Evolutionary conservation across 1,140 invertebrate genomes (phyloP), one percentile per base, ranked within the genome.

Genomic region (Hyles euphorbiae): DNA sequence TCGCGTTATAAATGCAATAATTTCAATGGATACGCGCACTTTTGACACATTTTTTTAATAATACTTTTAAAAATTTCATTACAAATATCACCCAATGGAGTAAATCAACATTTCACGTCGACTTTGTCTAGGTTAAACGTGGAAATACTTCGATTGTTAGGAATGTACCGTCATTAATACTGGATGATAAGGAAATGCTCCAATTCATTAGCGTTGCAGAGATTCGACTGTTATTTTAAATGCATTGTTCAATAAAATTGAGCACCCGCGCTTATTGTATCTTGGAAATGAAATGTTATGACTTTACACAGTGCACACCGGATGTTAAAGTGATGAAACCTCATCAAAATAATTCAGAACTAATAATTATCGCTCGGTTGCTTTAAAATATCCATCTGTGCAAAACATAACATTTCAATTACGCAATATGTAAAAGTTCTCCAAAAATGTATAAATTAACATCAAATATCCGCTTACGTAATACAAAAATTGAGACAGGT

Each of bases 91-190:
- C 84, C 79, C 73, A 85, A 83, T 78, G 70, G 70, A 84, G 74
- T 79, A 84, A 82, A 81, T 78, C 74, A 63, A 72, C 68, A 67
- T 62, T 72, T 67, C 68, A 78, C 74, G 68, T 60, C 72, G 77
- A 83, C 72, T 70, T 66, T 44, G 75, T 81, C 72, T 66, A 57
- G 67, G 70, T 68, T 40, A 72, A 73, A 74, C 67, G 68, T 63
- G 75, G 71, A 60, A 74, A 79, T 76, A 56, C 32, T 73, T 81
- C 79, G 74, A 83, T 79, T 80, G 77, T 68, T 56, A 86, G 85
- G 85, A 88, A 88, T 88, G 85, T 87, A 69, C 77, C 72, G 72
- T 77, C 76, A 54, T 54, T 83, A 86, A 87, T 87, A 83, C 80
- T 85, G 81, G 71, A 65, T 54, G 63, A 67, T 51, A 62, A 62